Conservation (phyloP, 1,140 invertebrate species). For the Drosophila pachea region DNA sequence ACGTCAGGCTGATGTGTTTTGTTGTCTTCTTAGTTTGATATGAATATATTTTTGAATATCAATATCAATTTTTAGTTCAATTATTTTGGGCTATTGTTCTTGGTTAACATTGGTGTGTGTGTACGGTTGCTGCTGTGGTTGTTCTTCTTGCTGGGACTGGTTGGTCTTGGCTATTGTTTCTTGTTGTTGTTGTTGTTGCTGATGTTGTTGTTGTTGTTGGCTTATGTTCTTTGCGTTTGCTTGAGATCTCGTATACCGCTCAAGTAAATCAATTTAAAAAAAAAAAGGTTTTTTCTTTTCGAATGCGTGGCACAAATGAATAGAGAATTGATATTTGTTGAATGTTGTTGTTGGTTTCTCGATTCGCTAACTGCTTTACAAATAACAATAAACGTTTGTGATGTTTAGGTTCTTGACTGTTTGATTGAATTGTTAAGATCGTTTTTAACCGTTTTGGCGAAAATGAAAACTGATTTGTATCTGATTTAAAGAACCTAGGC, state of each 20-base stretch:
- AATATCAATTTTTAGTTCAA: slow-evolving; percentile 58
- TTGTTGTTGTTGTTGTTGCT: too few species aligned
- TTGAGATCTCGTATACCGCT: slow-evolving; percentile 44
- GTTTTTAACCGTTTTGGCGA: slow-evolving; percentile 11
- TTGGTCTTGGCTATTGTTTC: slow-evolving; percentile 69
- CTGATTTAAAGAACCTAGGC: slow-evolving; percentile 45
- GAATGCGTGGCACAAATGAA: slow-evolving; percentile 42
- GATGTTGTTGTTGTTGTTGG: slow-evolving; percentile 60
- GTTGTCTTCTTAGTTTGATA: slow-evolving; percentile 33
- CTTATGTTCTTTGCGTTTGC: slow-evolving; percentile 62
- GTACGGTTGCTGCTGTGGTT: slow-evolving; percentile 11
- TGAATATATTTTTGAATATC: slow-evolving; percentile 7
- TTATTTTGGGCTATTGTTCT: slow-evolving; percentile 73
- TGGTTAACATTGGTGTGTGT: too few species aligned
- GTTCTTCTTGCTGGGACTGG: slow-evolving; percentile 42
- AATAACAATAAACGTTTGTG: slow-evolving; percentile 32
- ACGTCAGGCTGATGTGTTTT: slow-evolving; percentile 70
- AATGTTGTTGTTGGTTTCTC: slow-evolving; percentile 35
- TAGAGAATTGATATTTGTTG: slow-evolving; percentile 12
- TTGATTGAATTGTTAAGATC: slow-evolving; percentile 4
- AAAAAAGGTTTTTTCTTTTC: slow-evolving; percentile 14
- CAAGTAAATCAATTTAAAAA: slow-evolving; percentile 58
- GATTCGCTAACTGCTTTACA: slow-evolving; percentile 26
- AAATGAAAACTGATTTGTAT: slow-evolving; percentile 39
- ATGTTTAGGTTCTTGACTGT: slow-evolving; percentile 34